Percentiles rank a stretch among this genome's conserved stretches.
Conservation (phyloP, 1,140 invertebrate species). For the Muscidifurax raptorellus region DNA sequence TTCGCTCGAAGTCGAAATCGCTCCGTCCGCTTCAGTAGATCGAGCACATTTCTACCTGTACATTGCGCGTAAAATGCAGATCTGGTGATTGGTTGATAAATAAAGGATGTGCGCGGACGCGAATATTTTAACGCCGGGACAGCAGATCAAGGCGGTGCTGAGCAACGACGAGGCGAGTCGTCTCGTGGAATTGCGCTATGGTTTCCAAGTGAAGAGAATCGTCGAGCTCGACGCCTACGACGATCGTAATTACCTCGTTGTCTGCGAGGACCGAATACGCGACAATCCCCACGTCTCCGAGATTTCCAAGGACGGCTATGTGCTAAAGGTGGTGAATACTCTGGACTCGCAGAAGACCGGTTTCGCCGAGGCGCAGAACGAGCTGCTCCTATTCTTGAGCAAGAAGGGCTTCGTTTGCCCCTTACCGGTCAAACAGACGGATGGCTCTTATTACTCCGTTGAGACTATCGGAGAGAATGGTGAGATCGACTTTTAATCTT, state of each 20-base stretch:
- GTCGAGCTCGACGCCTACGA: slow-evolving; percentile 86
- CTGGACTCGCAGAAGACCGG: slow-evolving; percentile 83
- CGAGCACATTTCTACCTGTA: too few species aligned
- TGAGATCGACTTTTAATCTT: neutral
- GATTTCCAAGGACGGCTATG: slow-evolving; percentile 80
- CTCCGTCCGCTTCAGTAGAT: neutral
- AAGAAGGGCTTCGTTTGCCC: slow-evolving; percentile 80
- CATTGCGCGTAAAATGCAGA: neutral
- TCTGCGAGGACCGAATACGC: slow-evolving; percentile 71
- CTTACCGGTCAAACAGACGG: slow-evolving; percentile 81
- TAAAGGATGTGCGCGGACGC: neutral
- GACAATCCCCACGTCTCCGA: slow-evolving; percentile 78
- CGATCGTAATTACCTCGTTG: slow-evolving; percentile 85
- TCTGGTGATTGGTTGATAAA: too few species aligned
- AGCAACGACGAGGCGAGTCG: slow-evolving; percentile 75
- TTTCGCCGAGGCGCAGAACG: slow-evolving; percentile 83
- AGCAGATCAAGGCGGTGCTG: slow-evolving; percentile 79
- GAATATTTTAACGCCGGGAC: slow-evolving; percentile 71
- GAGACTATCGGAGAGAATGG: slow-evolving; percentile 65
- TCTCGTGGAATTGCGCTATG: slow-evolving; percentile 81
- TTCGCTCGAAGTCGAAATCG: neutral
- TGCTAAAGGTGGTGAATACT: slow-evolving; percentile 88
- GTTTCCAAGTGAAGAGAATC: slow-evolving; percentile 80
- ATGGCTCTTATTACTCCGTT: slow-evolving; percentile 79
- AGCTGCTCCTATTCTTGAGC: slow-evolving; percentile 82